Percentiles rank a stretch among this genome's conserved stretches.
Conservation (phyloP, 2,113 vertebrate genomes). For the Erythrocercus mccallii region DNA sequence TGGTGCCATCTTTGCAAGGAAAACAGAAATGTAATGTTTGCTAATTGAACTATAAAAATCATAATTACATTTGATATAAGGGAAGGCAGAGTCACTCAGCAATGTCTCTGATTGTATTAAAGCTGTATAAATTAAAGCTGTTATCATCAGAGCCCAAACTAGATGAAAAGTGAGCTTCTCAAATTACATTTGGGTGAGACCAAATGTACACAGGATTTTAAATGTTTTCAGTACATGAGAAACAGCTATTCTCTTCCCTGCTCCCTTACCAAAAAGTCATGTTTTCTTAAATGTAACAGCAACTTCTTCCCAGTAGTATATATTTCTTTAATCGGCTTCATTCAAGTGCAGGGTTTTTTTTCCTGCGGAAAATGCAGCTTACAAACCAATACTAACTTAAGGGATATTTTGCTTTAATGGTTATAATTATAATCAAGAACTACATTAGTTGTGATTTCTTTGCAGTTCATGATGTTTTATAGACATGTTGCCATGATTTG, state of each 20-base stretch:
- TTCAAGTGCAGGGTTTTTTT: background rate
- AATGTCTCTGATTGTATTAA: conserved; percentile 61
- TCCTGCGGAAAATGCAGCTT: background rate
- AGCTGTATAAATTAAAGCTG: conserved; percentile 66
- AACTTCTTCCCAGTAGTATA: background rate
- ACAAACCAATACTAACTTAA: background rate
- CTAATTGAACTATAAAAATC: conserved; percentile 78
- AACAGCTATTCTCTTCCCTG: background rate
- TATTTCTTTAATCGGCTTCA: background rate
- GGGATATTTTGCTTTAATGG: background rate
- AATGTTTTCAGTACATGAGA: background rate
- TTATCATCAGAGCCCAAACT: conserved; percentile 60
- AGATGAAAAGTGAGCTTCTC: conserved; percentile 56
- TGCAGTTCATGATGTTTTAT: background rate
- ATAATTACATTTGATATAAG: conserved; percentile 74
- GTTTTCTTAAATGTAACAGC: background rate
- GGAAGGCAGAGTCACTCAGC: conserved; percentile 61
- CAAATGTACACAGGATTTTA: background rate
- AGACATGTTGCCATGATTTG: background rate
- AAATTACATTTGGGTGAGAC: conserved; percentile 21
- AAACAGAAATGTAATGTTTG: conserved; percentile 71
- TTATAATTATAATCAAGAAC: too few relatives aligned
- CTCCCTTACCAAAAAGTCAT: background rate
- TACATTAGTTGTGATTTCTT: background rate
- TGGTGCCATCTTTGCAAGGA: conserved; percentile 47